Base-by-base conservation (phyloP, 2,888 invertebrate species). In the Trilocha varians region DNA sequence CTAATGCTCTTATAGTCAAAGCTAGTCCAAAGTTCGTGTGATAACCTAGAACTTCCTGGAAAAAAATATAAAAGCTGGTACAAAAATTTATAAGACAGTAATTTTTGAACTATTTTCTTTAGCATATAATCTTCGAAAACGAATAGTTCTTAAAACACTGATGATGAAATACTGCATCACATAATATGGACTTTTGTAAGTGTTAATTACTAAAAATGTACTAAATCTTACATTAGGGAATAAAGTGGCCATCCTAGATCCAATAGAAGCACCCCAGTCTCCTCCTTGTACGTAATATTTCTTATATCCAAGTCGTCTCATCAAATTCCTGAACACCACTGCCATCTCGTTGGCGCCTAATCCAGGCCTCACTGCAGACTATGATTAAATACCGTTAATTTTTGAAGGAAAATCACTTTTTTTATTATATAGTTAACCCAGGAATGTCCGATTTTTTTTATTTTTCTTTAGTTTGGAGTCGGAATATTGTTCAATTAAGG, bases 251-350 rank as follows among this genome's bases (percentile, higher is more conserved):
- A 94, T 78, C 36, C 79, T 62, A 0, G 85, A 70, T 1, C 87
- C 88, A 42, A 93, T 86, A 0, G 88, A 0, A 0, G 89, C 73
- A 2, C 95, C 95, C 45, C 45, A 50, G 38, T 38, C 53, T 3
- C 49, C 50, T 0, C 92, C 93, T 59, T 94, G 93, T 1, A 88
- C 70, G 57, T 90, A 91, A 66, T 87, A 94, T 54, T 87, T 83
- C 1, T 88, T 55, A 59, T 87, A 87, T 0, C 91, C 91, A 2
- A 95, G 66, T 36, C 91, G 46, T 13, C 47, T 35, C 45, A 44
- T 47, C 5, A 56, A 46, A 33, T 46, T 48, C 5, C 40, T 52
- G 3, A 49, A 45, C 3, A 40, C 44, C 0, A 55, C 50, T 1
- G 56, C 13, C 43, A 56, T 43, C 45, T 50, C 42, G 79, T 25